Base-by-base conservation (phyloP, 1,140 invertebrate genomes). In the Cyrtorhinus lividipennis region DNA sequence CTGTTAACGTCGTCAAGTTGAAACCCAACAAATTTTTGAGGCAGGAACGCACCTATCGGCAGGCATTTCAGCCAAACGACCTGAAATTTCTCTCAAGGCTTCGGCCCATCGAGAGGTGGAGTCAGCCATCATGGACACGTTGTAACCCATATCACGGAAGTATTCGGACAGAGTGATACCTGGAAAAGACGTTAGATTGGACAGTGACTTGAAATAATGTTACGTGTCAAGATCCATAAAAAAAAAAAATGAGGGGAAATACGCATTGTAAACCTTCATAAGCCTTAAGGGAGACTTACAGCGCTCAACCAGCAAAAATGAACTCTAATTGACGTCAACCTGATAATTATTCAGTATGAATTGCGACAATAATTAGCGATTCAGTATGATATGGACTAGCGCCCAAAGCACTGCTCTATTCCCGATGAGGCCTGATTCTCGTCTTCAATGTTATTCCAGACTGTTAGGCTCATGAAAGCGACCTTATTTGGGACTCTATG, bases 81-180 rank as follows among this genome's bases (percentile, higher is more conserved):
- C 96, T 1, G 96, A 99, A 78, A 99, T 99, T 86, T 99, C 97
- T 84, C 97, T 84, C 73, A 99, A 80, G 70, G 96, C 96, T 77
- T 99, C 97, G 60, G 97, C 97, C 97, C 97, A 99, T 80, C 97
- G 92, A 22, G 96, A 99, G 13, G 97, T 99, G n/a, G 96, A 99
- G 77, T 99, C 97, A 70, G 97, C 97, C 97, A 99, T 99, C 97
- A 99, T 99, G 62, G 96, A 95, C 24, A 99, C 96, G 73, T 99
- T 96, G 81, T 98, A 97, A 76, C 97, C 97, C 96, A 99, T 98
- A 75, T 99, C 95, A 74, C 88, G 81, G 82, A 98, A 99, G 76
- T 98, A 99, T 77, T 98, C 96, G 24, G 95, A 96, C 1, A 99
- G 76, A 0, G 95, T 99, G 73, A 99, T 99, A 73, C 92, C 91